Evolutionary conservation across 1,140 invertebrate genomes (phyloP).

Genomic region (Heliconius hewitsoni): DNA sequence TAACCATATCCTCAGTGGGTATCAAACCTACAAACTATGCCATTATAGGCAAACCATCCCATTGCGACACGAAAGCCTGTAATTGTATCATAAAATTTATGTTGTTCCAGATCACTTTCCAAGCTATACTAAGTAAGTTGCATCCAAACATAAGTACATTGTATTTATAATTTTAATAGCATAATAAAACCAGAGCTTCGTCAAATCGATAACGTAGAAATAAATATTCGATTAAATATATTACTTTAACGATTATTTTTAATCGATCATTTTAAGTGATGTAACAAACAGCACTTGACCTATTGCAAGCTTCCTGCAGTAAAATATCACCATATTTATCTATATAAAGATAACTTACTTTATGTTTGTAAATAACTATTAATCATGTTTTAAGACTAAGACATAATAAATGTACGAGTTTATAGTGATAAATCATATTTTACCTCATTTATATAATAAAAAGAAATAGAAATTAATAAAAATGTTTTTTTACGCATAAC

Average conservation of each 20-base stretch:
- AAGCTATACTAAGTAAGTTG: too few relatives aligned
- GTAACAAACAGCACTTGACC: constrained; percentile 7
- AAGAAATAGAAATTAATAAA: too few relatives aligned
- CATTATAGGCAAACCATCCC: too few relatives aligned
- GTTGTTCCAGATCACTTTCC: too few relatives aligned
- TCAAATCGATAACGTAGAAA: constrained; percentile 1
- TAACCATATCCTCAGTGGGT: too few relatives aligned
- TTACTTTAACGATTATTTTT: constrained; percentile 2
- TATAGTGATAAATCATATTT: neutral
- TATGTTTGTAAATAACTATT: constrained; percentile 1
- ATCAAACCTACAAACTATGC: too few relatives aligned
- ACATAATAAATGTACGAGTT: neutral
- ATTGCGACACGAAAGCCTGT: too few relatives aligned
- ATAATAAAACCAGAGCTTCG: constrained; percentile 1
- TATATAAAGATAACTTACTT: neutral
- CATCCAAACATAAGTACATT: neutral
- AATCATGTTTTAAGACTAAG: neutral
- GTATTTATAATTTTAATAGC: constrained; percentile 5
- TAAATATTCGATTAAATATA: neutral
- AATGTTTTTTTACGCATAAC: too few relatives aligned
- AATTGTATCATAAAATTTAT: too few relatives aligned
- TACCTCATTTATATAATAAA: too few relatives aligned
- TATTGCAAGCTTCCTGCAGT: constrained; percentile 10
- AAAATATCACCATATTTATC: neutral
- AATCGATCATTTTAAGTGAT: constrained; percentile 12